Conservation (phyloP, 35 echinoderm and acorn worm species). For the Ptychodera flava region DNA sequence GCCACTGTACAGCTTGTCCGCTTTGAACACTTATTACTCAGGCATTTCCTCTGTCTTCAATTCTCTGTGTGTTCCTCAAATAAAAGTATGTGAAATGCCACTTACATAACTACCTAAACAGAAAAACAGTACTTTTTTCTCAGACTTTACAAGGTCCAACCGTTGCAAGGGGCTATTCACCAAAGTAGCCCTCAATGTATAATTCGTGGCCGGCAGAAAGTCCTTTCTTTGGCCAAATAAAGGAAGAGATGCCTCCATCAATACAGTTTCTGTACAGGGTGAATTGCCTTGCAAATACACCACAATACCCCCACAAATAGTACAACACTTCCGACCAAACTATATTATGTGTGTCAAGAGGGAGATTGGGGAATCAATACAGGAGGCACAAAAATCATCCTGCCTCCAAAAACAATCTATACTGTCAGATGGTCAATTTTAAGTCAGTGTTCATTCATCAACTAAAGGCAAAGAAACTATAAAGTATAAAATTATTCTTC, state of each 20-base stretch:
- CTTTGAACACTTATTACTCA: not conserved
- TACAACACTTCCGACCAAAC: not conserved
- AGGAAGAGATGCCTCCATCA: not conserved
- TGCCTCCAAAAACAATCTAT: too few species aligned
- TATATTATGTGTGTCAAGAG: not conserved
- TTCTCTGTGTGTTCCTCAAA: not conserved
- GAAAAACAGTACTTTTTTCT: not conserved
- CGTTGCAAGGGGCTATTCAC: not conserved
- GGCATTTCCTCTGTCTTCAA: not conserved
- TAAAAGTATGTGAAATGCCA: not conserved
- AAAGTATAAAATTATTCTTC: too few species aligned
- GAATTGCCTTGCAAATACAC: not conserved
- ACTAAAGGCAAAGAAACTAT: too few species aligned
- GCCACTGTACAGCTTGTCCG: too few species aligned
- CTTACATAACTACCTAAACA: not conserved
- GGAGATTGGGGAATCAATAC: too few species aligned
- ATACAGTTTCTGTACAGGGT: not conserved
- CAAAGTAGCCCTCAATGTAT: not conserved
- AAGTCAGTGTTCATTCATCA: too few species aligned
- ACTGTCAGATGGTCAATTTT: too few species aligned
- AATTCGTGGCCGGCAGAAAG: not conserved
- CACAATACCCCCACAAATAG: not conserved
- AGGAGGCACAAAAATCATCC: too few species aligned
- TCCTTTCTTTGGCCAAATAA: not conserved
- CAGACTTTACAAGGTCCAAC: not conserved